Evolutionary conservation across 2,797 vertebrate genomes (phyloP), one percentile per base, ranked within the genome.

Genomic region (Glyptemys insculpta): DNA sequence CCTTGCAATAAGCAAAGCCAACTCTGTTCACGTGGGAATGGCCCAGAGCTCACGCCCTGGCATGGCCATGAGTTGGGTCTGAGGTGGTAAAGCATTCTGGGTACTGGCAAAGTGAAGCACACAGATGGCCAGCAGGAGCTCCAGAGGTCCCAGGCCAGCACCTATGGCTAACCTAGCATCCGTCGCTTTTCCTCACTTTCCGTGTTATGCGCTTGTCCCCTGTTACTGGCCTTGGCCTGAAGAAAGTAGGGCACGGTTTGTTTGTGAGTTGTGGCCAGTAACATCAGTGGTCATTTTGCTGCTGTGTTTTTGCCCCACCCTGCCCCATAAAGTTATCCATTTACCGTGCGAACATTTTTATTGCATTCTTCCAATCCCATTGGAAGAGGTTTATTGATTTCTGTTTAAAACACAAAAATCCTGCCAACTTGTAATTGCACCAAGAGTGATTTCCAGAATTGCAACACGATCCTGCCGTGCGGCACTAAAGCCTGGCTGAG

Each of bases 341-440:
- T 89, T 85, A 92, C 27, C 1, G 11, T 0, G 0, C 8, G 68
- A 91, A 41, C 1, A 1, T 50, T 89, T 76, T 7, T 81, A 2
- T 78, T 37, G 3, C 5, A 2, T 68, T 27, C 0, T 0, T 78
- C 65, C 29, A 76, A 79, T 59, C 72, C 34, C 49, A 82, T 50
- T 62, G 34, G 15, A 83, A 79, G 56, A 83, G n/a, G 3, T 2
- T 0, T 41, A 94, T 92, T 72, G 8, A 14, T 44, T 81, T 88
- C 25, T 41, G 5, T 52, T n/a, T 37, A 34, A n/a, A 52, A 23
- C 0, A 0, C 21, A 4, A 0, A 0, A 7, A 81, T 52, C 25
- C 4, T 41, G 16, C 14, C n/a, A 62, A 25, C 44, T 31, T 27
- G 15, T 59, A 29, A n/a, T 34, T 54, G 62, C 25, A 54, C 5